These are phyloP conservation scores for Forbesichthys agassizii DNA, from an alignment of 2,113 vertebrate genomes.

Conservation along the genomic window DNA sequence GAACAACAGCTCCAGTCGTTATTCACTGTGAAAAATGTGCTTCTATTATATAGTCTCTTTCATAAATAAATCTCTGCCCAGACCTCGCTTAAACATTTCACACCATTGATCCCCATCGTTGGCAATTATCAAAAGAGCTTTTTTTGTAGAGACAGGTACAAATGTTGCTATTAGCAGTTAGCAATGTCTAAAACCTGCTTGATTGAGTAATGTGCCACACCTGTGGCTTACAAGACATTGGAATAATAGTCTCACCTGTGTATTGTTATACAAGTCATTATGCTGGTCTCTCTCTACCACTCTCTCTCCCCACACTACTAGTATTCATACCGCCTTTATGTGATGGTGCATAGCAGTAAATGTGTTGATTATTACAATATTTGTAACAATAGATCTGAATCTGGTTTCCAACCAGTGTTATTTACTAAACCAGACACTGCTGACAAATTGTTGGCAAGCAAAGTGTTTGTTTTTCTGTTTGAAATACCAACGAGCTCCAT, in stretches of 20 bases:
- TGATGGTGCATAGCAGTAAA: no score
- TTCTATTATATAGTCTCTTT: slow-evolving; percentile 54
- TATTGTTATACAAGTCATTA: slow-evolving; percentile 14
- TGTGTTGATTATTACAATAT: no score
- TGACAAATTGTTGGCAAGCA: neutral
- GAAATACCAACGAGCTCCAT: slow-evolving; percentile 13
- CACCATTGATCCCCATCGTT: slow-evolving; percentile 57
- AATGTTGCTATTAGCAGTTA: slow-evolving; percentile 54
- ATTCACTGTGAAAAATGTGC: slow-evolving; percentile 63
- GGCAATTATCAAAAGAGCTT: slow-evolving; percentile 66
- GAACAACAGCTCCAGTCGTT: slow-evolving; percentile 61
- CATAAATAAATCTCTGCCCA: slow-evolving; percentile 66
- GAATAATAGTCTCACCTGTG: slow-evolving; percentile 13
- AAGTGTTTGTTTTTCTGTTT: slow-evolving; percentile 1
- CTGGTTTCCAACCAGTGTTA: neutral
- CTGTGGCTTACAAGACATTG: slow-evolving; percentile 18
- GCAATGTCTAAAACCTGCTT: slow-evolving; percentile 39
- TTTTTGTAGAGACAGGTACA: slow-evolving; percentile 50
- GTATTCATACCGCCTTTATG: no score
- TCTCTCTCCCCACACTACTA: neutral
- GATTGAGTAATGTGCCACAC: slow-evolving; percentile 42
- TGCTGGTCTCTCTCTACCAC: slow-evolving; percentile 6
- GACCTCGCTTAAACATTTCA: slow-evolving; percentile 58
- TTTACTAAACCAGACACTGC: neutral
- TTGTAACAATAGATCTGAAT: no score